These are phyloP conservation scores for Euschistus heros DNA, from an alignment of 1,140 invertebrate species.

Conservation along the genomic window DNA sequence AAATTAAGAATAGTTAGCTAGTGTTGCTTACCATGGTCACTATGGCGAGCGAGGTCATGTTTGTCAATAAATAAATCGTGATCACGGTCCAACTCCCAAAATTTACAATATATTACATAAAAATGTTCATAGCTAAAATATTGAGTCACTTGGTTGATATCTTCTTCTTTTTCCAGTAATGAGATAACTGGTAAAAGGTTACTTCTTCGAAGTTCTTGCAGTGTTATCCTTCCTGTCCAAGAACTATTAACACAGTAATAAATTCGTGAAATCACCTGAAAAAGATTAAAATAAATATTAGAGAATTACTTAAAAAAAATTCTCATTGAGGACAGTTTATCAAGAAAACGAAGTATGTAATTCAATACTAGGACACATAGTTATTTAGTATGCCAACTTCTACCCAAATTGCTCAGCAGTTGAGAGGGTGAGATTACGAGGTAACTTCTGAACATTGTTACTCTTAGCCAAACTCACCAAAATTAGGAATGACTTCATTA, in stretches of 20 bases:
- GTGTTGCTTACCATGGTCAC: slow-evolving; percentile 71
- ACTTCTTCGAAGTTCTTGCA: slow-evolving; percentile 80
- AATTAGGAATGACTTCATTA: no score
- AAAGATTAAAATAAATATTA: slow-evolving; percentile 24
- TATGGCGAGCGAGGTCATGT: slow-evolving; percentile 86
- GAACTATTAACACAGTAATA: slow-evolving; percentile 97
- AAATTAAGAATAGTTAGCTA: no score
- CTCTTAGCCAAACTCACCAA: no score
- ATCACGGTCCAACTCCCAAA: slow-evolving; percentile 98
- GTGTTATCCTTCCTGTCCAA: slow-evolving; percentile 87
- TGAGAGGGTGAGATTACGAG: no score
- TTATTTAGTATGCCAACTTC: no score
- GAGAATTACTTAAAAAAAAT: background rate
- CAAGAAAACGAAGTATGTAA: no score
- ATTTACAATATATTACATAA: slow-evolving; percentile 99
- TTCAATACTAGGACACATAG: no score
- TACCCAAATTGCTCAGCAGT: no score
- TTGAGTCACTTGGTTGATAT: slow-evolving; percentile 95
- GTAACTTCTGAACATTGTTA: no score
- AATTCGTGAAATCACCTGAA: slow-evolving; percentile 89
- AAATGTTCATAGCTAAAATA: slow-evolving; percentile 99
- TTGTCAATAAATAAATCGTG: slow-evolving; percentile 95
- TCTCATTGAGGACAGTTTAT: no score
- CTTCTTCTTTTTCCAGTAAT: slow-evolving; percentile 78
- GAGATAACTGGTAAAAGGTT: slow-evolving; percentile 73